A percentile compares a stretch with the other conserved stretches of the same genome.
These are phyloP conservation scores for Arremon aurantiirostris DNA, from an alignment of 2,797 vertebrate species.

Conservation along the genomic window DNA sequence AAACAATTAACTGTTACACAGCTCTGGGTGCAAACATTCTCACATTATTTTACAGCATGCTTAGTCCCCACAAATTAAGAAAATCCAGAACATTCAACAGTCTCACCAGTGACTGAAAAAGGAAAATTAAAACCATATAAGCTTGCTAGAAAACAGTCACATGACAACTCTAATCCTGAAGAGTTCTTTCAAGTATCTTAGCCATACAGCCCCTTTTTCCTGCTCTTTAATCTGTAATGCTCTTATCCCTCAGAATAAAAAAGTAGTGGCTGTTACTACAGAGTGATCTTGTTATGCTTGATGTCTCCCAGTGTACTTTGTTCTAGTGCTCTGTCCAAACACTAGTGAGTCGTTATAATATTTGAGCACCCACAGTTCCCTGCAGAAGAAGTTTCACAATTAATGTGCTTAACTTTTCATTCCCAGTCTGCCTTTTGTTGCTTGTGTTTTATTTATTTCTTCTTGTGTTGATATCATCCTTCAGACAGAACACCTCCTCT, in stretches of 20 bases:
- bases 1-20: neutral
- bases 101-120: neutral
- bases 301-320: neutral
- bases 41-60: neutral
- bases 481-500: neutral
- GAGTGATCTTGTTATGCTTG: neutral
- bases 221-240: neutral
- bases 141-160: neutral
- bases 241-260: neutral
- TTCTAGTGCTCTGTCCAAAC: neutral
- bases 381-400: neutral
- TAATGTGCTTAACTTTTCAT: neutral
- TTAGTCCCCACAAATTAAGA: neutral
- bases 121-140: neutral
- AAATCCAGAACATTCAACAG: neutral
- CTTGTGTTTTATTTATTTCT: neutral
- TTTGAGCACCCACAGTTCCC: neutral
- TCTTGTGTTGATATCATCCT: neutral
- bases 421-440: neutral
- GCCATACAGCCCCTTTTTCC: neutral
- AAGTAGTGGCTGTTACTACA: neutral
- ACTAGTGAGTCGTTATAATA: neutral
- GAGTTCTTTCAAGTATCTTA: neutral
- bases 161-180: neutral
- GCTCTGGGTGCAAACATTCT: neutral